A percentile compares a stretch with the other conserved stretches of the same genome.
Evolutionary conservation across 2,888 invertebrate genomes (phyloP).

Genomic region (Brachynemurus nebulosus): DNA sequence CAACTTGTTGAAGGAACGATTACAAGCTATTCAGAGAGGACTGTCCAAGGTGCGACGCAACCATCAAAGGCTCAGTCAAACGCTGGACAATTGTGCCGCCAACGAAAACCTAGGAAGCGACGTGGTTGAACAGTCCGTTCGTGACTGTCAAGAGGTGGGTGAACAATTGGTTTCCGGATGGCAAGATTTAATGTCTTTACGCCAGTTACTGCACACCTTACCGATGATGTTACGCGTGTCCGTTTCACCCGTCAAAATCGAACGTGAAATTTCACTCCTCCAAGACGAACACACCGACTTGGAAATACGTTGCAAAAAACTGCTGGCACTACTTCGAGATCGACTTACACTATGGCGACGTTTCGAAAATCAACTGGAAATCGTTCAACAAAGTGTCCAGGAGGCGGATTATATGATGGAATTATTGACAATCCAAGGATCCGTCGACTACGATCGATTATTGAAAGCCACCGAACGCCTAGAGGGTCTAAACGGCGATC

Average conservation of each 20-base stretch:
- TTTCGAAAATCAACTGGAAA: conserved; percentile 62
- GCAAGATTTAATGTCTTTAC: conserved; percentile 61
- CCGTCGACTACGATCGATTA: conserved; percentile 69
- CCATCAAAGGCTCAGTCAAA: conserved; percentile 41
- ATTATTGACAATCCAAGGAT: conserved; percentile 66
- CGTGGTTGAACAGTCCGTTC: conserved; percentile 59
- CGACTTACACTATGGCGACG: conserved; percentile 59
- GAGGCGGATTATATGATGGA: conserved; percentile 85
- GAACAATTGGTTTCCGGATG: conserved; percentile 58
- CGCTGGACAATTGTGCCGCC: conserved; percentile 58
- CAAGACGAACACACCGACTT: conserved; percentile 62
- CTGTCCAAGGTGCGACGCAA: conserved; percentile 52
- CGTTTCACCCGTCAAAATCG: conserved; percentile 62
- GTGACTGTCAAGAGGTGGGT: conserved; percentile 54
- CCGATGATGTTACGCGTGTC: conserved; percentile 61
- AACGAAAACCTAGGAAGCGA: conserved; percentile 62
- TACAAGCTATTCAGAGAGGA: conserved; percentile 57
- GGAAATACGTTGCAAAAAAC: conserved; percentile 54
- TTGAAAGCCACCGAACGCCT: conserved; percentile 71
- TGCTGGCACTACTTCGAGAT: conserved; percentile 48
- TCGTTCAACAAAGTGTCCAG: conserved; percentile 67
- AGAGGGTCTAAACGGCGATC: conserved; percentile 67
- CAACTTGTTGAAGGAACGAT: conserved; percentile 55
- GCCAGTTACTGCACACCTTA: conserved; percentile 63
- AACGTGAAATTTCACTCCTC: conserved; percentile 58